Conservation (phyloP, 2,888 invertebrate species). For the Apamea crenata region DNA sequence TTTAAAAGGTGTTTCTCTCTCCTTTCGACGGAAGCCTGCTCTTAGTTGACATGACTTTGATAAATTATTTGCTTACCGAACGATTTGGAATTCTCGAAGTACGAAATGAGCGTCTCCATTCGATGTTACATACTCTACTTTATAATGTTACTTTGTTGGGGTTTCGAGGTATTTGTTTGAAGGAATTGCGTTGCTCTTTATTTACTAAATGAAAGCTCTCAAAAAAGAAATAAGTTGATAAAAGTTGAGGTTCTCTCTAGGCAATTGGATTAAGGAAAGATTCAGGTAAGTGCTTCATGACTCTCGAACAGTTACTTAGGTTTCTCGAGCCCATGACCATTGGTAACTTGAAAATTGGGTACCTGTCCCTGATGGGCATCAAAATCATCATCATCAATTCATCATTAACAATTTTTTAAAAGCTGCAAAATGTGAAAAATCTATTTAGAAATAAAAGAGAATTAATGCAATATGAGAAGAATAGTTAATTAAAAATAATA, state of each 20-base stretch:
- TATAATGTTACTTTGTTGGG: slow-evolving; percentile 28
- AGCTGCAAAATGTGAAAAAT: neutral
- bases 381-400: neutral
- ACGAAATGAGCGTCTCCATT: slow-evolving; percentile 56
- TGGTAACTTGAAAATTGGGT: neutral
- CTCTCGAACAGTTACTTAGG: neutral
- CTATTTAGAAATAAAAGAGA: neutral
- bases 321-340: neutral
- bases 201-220: slow-evolving; percentile 12
- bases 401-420: neutral
- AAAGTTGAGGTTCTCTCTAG: neutral
- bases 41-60: slow-evolving; percentile 81
- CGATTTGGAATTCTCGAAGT: slow-evolving; percentile 64
- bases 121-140: slow-evolving; percentile 42
- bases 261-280: neutral
- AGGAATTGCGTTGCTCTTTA: slow-evolving; percentile 23
- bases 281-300: neutral
- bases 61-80: slow-evolving; percentile 79
- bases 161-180: slow-evolving; percentile 44
- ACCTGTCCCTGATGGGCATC: neutral
- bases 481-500: neutral
- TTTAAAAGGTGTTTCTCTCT: slow-evolving; percentile 77
- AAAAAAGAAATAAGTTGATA: neutral
- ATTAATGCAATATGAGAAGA: neutral
- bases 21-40: slow-evolving; percentile 69